Evolutionary conservation across 2,113 vertebrate species (phyloP).

Genomic region (Spilogale gracilis): DNA sequence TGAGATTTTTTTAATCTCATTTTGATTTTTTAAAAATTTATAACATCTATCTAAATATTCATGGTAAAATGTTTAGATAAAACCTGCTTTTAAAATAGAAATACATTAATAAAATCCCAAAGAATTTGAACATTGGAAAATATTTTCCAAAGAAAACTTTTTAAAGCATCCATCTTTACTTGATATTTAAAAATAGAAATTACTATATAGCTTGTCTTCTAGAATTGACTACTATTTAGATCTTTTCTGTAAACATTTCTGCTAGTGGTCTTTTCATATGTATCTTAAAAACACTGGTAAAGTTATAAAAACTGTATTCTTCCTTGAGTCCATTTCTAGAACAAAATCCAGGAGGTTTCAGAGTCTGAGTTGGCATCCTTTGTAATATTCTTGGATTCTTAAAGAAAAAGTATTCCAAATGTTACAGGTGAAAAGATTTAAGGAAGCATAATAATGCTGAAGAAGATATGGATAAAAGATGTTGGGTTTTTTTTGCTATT

Average conservation of each 20-base stretch:
- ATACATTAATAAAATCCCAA: background rate
- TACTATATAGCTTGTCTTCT: background rate
- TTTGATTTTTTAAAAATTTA: constrained; percentile 60
- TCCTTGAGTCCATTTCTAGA: background rate
- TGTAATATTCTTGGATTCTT: background rate
- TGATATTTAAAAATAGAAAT: constrained; percentile 49
- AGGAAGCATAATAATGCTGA: background rate
- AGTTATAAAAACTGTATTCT: background rate
- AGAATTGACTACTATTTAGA: background rate
- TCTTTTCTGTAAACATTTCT: background rate
- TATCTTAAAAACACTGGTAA: constrained; percentile 24
- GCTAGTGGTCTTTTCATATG: background rate
- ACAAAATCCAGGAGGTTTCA: background rate
- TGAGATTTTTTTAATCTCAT: constrained; percentile 47
- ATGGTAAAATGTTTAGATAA: constrained; percentile 22
- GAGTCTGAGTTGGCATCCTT: background rate
- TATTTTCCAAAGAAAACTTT: constrained; percentile 44
- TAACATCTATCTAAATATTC: background rate
- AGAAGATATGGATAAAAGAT: background rate
- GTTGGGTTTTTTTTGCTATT: background rate
- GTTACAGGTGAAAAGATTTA: background rate
- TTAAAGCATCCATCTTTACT: background rate
- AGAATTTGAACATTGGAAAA: background rate
- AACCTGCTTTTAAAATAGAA: constrained; percentile 56
- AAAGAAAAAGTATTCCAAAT: constrained; percentile 47